Evolutionary conservation across 2,888 invertebrate genomes (phyloP).

Genomic region (Eristalis arbustorum): DNA sequence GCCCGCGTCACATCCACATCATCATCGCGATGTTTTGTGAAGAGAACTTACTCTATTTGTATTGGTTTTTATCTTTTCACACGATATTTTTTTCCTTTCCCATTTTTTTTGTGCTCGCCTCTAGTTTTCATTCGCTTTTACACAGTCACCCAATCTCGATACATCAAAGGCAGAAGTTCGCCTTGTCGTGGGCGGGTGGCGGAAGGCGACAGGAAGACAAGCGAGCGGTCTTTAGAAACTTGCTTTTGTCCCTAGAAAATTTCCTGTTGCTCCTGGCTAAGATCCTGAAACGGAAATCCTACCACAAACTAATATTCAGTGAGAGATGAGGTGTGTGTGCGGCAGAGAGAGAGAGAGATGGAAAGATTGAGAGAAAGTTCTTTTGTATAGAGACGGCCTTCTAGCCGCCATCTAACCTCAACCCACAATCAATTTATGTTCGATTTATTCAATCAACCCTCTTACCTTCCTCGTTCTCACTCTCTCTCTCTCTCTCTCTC

Average conservation of each 20-base stretch:
- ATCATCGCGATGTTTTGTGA: conserved; percentile 3
- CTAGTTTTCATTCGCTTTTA: neutral
- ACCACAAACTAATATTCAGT: conserved; percentile 45
- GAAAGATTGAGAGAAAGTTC: neutral
- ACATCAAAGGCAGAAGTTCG: neutral
- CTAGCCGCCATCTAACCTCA: neutral
- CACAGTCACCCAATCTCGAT: neutral
- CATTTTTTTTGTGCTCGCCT: neutral
- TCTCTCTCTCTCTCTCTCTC: neutral
- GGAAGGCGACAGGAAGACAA: neutral
- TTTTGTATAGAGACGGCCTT: neutral
- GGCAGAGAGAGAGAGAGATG: neutral
- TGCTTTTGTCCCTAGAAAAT: conserved; percentile 51
- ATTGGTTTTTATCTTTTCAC: conserved; percentile 3
- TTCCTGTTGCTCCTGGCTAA: conserved; percentile 62
- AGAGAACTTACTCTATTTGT: neutral
- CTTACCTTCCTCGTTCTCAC: too few relatives aligned
- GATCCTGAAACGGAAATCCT: conserved; percentile 59
- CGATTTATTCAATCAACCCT: conserved; percentile 41
- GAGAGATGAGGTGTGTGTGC: neutral
- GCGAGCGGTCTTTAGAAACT: neutral
- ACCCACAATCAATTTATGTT: conserved; percentile 43
- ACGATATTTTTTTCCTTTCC: neutral
- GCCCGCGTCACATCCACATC: neutral
- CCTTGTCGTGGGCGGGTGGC: neutral